A percentile compares a stretch with the other conserved stretches of the same genome.
Evolutionary conservation across 2,888 invertebrate genomes (phyloP).

Genomic region (Sarcophaga rosellei): DNA sequence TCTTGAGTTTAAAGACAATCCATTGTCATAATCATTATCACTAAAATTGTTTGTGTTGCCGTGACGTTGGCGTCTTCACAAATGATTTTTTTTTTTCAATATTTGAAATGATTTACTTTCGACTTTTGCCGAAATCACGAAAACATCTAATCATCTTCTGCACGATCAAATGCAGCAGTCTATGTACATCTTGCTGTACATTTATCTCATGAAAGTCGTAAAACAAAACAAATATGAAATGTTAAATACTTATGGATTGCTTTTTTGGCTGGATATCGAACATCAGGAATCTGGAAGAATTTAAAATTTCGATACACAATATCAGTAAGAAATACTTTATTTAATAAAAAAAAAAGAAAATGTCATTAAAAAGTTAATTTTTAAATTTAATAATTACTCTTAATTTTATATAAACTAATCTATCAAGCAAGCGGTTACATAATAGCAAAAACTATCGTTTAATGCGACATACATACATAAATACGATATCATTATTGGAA

Average conservation of each 20-base stretch:
- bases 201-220: not conserved
- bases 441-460: no score
- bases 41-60: slow-evolving; percentile 47
- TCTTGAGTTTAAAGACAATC: not conserved
- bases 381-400: no score
- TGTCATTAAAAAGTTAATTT: no score
- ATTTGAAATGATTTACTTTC: slow-evolving; percentile 77
- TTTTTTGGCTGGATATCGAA: no score
- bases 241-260: not conserved
- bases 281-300: no score
- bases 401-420: no score
- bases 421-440: no score
- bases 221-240: not conserved
- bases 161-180: slow-evolving; percentile 73
- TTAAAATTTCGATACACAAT: no score
- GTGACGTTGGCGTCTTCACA: slow-evolving; percentile 69
- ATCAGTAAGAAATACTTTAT: no score
- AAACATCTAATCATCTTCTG: slow-evolving; percentile 74
- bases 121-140: slow-evolving; percentile 79
- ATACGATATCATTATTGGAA: no score
- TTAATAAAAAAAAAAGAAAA: no score
- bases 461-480: no score
- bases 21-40: slow-evolving; percentile 66
- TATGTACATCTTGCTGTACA: not conserved
- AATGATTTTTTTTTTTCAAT: slow-evolving; percentile 8